Evolutionary conservation across 2,888 invertebrate genomes (phyloP).

Genomic region (Agrypnus murinus): DNA sequence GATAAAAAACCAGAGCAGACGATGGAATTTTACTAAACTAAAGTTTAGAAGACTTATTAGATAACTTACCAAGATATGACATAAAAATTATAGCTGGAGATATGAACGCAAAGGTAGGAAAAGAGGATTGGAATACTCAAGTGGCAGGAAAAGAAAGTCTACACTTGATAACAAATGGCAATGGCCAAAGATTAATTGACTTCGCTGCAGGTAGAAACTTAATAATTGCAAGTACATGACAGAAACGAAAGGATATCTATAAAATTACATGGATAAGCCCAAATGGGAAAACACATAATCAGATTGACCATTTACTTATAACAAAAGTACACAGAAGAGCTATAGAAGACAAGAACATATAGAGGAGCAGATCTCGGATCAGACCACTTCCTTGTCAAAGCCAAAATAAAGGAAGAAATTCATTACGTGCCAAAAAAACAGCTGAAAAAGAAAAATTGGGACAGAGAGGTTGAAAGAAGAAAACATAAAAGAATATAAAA

Average conservation of each 20-base stretch:
- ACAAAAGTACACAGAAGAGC: too few species aligned
- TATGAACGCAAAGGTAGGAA: too few species aligned
- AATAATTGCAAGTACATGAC: background rate
- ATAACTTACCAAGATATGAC: too few species aligned
- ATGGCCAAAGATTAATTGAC: constrained; percentile 2
- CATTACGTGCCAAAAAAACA: too few species aligned
- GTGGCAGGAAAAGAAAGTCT: background rate
- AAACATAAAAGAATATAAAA: too few species aligned
- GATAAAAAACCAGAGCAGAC: too few species aligned
- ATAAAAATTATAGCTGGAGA: too few species aligned
- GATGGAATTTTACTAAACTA: too few species aligned
- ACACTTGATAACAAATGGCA: background rate
- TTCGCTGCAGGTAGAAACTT: background rate
- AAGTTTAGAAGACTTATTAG: too few species aligned
- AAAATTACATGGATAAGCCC: background rate
- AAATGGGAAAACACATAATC: background rate
- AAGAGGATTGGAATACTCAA: too few species aligned
- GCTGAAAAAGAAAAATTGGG: too few species aligned
- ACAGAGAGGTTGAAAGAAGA: too few species aligned
- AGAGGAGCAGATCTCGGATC: background rate
- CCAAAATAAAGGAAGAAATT: constrained; percentile 9
- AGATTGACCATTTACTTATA: constrained; percentile 3
- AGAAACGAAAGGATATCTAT: background rate
- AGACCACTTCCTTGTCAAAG: background rate
- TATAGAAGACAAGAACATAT: background rate